Base-by-base conservation (phyloP, 2,888 invertebrate genomes). In the Isotomurus palustris region DNA sequence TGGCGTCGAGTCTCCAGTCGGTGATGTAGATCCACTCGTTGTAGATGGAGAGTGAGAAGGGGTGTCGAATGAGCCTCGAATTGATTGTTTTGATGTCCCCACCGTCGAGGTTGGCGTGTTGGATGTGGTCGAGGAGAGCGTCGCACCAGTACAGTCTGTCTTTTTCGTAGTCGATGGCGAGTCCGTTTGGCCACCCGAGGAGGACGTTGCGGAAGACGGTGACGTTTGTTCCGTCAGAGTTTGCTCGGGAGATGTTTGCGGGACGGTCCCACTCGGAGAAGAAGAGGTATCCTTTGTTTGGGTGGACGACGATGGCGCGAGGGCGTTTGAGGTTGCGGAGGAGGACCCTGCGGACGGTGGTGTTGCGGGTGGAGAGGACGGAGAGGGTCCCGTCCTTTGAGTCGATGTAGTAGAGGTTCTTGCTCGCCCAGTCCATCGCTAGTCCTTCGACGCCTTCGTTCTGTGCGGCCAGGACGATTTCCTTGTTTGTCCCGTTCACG, bases 101-200 rank as follows among this genome's bases (percentile, higher is more conserved):
- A 1, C 96, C 96, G 73, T 95, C 91, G 3, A 95, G 79, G 71
- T 87, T 87, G 0, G 93, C 86, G 74, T 95, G 93, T 73, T 95
- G 95, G 0, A 96, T 92, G 76, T 96, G 94, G 76, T 97, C 96
- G 6, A 96, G 79, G 2, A 94, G 77, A 2, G 96, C 96, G 74
- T 97, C 97, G 73, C 94, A 95, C 96, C 97, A 97, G 76, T 96
- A 97, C 0, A 97, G 79, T 14, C 94, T 81, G 75, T 95, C 88
- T 19, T 84, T 83, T 35, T 82, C 82, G 73, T 90, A 92, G 76
- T 97, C 97, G 63, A 97, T 89, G 1, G 93, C 90, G 3, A 97
- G 78, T 0, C 96, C 96, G 74, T 97, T 97, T 0, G 97, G 97
- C 96, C 96, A 97, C 2, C 95, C 95, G 0, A 96, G 80, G 0